Evolutionary conservation across 2,888 invertebrate species (phyloP), one percentile per base, ranked within the genome.

Genomic region (Ptychoptera contaminata): DNA sequence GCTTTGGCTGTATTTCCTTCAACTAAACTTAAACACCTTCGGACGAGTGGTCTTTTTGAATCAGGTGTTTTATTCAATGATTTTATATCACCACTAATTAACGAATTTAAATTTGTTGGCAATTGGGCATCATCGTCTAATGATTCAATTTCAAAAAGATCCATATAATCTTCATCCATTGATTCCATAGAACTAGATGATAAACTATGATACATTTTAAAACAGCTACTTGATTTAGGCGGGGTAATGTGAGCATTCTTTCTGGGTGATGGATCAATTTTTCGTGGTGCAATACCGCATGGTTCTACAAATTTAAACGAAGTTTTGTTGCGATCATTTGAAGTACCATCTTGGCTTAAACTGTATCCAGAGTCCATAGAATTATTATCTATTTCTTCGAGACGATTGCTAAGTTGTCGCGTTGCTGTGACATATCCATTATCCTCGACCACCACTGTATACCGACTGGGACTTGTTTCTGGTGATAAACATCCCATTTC

Each of bases 91-190:
- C 73, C 74, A 42, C 68, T 71, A 32, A 79, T 68, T 23, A 79
- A 60, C 46, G 70, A 71, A 47, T 69, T 70, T 40, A 79, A 67
- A 47, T 74, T 73, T 44, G 67, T 67, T 9, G 78, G 77, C 16
- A 76, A 57, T 35, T 62, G 62, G 8, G 56, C 49, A 36, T 68
- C 67, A 30, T 53, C 50, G 40, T 56, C 57, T 35, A 73, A 56
- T 31, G 69, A 63, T 43, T 77, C 77, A 55, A 74, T 64, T 53
- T 76, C 76, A 43, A 74, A 69, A 46, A 78, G 65, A 41, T 79
- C 77, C 56, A 74, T 66, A 54, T 76, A 78, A 40, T 75, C 78
- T 52, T 79, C 79, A 57, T 78, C 77, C 56, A 71, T 70, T 15
- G 74, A 74, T 47, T 72, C 73, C 58, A 67, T 65, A 30, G 75